A percentile compares a stretch with the other conserved stretches of the same genome.
These are phyloP conservation scores for Danio tinwini DNA, from an alignment of 2,797 vertebrate genomes.

Conservation along the genomic window DNA sequence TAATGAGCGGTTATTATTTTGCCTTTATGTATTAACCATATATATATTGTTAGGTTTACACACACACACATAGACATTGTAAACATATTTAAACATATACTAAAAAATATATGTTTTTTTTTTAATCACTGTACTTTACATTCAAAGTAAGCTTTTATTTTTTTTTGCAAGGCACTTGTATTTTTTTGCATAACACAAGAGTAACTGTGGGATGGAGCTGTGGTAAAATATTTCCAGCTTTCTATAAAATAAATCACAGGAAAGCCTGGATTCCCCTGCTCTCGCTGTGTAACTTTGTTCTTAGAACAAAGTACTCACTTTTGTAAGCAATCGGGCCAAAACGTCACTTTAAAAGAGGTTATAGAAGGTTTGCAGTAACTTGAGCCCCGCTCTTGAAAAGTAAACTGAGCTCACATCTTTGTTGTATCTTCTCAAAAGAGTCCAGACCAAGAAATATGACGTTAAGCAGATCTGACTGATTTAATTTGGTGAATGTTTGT, in stretches of 20 bases:
- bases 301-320: slow-evolving; percentile 36
- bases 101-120: too few species aligned
- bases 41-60: too few species aligned
- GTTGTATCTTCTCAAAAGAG: neutral
- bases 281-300: slow-evolving; percentile 25
- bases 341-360: neutral
- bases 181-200: slow-evolving; percentile 2
- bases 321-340: slow-evolving; percentile 18
- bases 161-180: slow-evolving; percentile 52
- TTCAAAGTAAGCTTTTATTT: slow-evolving; percentile 34
- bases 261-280: slow-evolving; percentile 4
- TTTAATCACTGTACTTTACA: neutral
- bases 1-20: too few species aligned
- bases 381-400: slow-evolving; percentile 28
- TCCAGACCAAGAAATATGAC: slow-evolving; percentile 15
- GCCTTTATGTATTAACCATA: too few species aligned
- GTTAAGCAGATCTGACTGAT: neutral
- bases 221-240: slow-evolving; percentile 57
- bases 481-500: slow-evolving; percentile 18
- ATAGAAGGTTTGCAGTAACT: neutral
- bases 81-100: too few species aligned
- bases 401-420: slow-evolving; percentile 21
- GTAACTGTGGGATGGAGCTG: neutral
- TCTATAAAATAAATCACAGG: slow-evolving; percentile 43
- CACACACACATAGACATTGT: too few species aligned